Base-by-base conservation (phyloP, 2,888 invertebrate species). In the Plemyria rubiginata region DNA sequence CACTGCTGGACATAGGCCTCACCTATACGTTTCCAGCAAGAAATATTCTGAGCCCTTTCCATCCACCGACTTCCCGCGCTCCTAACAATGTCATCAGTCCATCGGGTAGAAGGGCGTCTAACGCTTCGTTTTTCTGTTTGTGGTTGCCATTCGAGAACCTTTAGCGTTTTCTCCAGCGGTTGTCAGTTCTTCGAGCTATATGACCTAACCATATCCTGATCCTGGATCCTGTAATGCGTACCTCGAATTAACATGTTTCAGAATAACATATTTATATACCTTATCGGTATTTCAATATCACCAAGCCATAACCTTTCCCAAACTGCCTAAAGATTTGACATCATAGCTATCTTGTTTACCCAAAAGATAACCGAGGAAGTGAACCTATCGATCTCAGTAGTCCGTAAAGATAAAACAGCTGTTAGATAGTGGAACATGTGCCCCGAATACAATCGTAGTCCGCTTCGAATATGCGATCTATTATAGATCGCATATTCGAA, bases 241-340 rank as follows among this genome's bases (percentile, higher is more conserved):
- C 22, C 22, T 22, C 6, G 13, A 41, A n/a, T 41, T 13, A 43
- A 15, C 1, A 22, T 2, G 22, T 3, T 22, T 22, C 22, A 22
- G 22, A 22, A 2, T 22, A 3, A 22, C 22, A 1, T 22, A 22
- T 22, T 43, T 43, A 15, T 43, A 43, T 43, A 2, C 4, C 16
- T 11, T 38, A 43, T 11, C 43, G 15, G 1, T 43, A 43, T 8
- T 43, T 43, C 0, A 46, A 48, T 29, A 5, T 48, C 46, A 22
- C 11, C 49, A n/a, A 28, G 22, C 59, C 67, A 60, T 67, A 60
- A 67, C 65, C 70, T 66, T 60, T 52, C 54, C 46, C 52, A 54
- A 58, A 48, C 50, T 12, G 46, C 36, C 43, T 6, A 46, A 36
- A 38, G 11, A 38, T 9, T 38, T 0, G 0, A 7, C 6, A 32